Evolutionary conservation across 2,797 vertebrate genomes (phyloP).

Genomic region (Enoplosus armatus): DNA sequence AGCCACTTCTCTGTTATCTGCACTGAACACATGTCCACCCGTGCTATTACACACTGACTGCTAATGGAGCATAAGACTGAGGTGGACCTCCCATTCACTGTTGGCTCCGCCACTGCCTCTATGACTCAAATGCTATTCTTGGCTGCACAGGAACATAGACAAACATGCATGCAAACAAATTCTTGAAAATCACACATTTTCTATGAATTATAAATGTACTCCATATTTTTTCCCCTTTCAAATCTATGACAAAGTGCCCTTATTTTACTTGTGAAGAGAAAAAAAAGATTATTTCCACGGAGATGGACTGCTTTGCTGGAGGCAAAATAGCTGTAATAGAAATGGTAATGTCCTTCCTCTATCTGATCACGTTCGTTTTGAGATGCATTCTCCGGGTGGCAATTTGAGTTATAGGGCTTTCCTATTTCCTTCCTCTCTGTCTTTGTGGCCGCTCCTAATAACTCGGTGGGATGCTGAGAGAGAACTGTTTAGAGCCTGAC

Average conservation of each 20-base stretch:
- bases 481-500: conserved; percentile 61
- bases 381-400: conserved; percentile 70
- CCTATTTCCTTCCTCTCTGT: conserved; percentile 64
- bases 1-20: conserved; percentile 79
- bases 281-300: conserved; percentile 49
- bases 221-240: conserved; percentile 7
- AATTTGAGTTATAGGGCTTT: conserved; percentile 70
- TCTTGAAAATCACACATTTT: conserved; percentile 47
- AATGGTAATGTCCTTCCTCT: conserved; percentile 75
- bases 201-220: conserved; percentile 56
- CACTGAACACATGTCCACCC: conserved; percentile 77
- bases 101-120: conserved; percentile 42
- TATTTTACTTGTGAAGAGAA: conserved; percentile 39
- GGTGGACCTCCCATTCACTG: conserved; percentile 75
- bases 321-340: conserved; percentile 74
- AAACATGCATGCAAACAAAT: conserved; percentile 25
- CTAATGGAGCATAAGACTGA: conserved; percentile 79
- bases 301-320: conserved; percentile 55
- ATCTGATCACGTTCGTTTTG: conserved; percentile 69
- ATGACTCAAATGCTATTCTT: conserved; percentile 45
- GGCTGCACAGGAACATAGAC: conserved; percentile 18
- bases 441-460: conserved; percentile 69
- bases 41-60: conserved; percentile 78
- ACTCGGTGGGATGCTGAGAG: conserved; percentile 56
- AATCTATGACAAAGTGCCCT: conserved; percentile 48